These are phyloP conservation scores for Coranthus polyacanthus DNA, from an alignment of 2,797 vertebrate species.

Conservation along the genomic window DNA sequence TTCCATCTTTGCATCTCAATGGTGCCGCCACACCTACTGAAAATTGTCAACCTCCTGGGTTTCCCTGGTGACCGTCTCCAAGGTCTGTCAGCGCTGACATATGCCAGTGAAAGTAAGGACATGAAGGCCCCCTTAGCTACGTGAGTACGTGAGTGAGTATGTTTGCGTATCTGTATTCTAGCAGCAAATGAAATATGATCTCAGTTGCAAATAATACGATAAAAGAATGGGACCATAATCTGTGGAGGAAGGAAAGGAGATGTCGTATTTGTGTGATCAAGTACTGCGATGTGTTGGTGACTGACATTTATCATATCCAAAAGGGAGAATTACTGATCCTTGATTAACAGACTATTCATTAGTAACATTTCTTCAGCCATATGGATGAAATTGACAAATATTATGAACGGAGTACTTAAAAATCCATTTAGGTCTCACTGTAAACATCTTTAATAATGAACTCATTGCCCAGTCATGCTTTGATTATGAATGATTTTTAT, in stretches of 20 bases:
- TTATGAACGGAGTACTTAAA: neutral
- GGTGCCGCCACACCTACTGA: slow-evolving; percentile 99
- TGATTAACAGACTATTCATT: neutral
- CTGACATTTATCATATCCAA: neutral
- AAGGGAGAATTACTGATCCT: neutral
- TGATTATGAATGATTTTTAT: slow-evolving; percentile 15
- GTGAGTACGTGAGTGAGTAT: slow-evolving; percentile 92
- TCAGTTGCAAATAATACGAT: neutral
- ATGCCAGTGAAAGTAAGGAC: slow-evolving; percentile 99
- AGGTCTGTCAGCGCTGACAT: slow-evolving; percentile 95
- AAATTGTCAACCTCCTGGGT: slow-evolving; percentile 99
- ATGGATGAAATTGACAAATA: neutral
- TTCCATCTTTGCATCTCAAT: slow-evolving; percentile 99
- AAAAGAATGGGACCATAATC: slow-evolving; percentile 12
- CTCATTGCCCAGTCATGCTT: slow-evolving; percentile 11
- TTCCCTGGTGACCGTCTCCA: slow-evolving; percentile 98
- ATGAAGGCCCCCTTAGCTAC: slow-evolving; percentile 99
- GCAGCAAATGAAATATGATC: slow-evolving; percentile 5
- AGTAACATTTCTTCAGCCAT: neutral
- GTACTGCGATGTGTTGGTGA: neutral
- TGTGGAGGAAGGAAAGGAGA: neutral
- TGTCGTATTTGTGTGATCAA: neutral
- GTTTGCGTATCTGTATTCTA: slow-evolving; percentile 45
- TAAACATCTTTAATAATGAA: slow-evolving; percentile 17
- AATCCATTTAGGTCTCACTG: neutral